Percentiles rank a stretch among this genome's conserved stretches.
Evolutionary conservation across 2,113 vertebrate species (phyloP).

Genomic region (Clarias macrocephalus): DNA sequence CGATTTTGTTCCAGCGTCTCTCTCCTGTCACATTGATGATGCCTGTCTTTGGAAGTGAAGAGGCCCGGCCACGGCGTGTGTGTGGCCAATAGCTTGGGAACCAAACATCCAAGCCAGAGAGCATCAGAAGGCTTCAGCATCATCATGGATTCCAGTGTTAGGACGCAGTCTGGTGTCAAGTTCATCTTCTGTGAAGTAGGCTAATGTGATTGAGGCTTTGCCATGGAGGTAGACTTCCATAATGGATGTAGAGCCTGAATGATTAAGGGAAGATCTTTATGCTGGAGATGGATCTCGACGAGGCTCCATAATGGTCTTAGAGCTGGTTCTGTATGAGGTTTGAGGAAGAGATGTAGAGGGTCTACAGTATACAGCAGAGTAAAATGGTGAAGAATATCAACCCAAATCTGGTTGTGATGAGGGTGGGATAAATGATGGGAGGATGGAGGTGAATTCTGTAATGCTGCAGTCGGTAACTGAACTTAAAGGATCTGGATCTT

Average conservation of each 20-base stretch:
- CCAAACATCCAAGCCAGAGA: not conserved
- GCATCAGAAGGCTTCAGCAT: not conserved
- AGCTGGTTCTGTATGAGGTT: not conserved
- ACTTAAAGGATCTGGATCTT: not conserved
- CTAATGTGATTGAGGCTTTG: constrained; percentile 57
- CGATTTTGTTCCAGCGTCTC: not conserved
- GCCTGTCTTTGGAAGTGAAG: not conserved
- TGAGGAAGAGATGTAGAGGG: not conserved
- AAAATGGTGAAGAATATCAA: not conserved
- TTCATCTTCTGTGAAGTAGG: not conserved
- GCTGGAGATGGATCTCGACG: constrained; percentile 73
- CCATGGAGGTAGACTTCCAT: not conserved
- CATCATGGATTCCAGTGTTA: not conserved
- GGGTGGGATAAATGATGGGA: constrained; percentile 65
- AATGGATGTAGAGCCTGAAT: not conserved
- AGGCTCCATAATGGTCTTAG: not conserved
- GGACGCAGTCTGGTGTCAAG: not conserved
- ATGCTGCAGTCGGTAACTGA: not conserved
- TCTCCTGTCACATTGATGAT: not conserved
- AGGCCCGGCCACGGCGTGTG: too few species aligned
- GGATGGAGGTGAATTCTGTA: constrained; percentile 66
- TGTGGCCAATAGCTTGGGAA: not conserved
- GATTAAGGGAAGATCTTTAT: constrained; percentile 44
- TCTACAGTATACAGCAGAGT: not conserved
- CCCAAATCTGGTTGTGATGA: not conserved